A percentile compares a stretch with the other conserved stretches of the same genome.
Conservation (phyloP, 92 coral and sea anemone species). For the Epizoanthus stellaris region DNA sequence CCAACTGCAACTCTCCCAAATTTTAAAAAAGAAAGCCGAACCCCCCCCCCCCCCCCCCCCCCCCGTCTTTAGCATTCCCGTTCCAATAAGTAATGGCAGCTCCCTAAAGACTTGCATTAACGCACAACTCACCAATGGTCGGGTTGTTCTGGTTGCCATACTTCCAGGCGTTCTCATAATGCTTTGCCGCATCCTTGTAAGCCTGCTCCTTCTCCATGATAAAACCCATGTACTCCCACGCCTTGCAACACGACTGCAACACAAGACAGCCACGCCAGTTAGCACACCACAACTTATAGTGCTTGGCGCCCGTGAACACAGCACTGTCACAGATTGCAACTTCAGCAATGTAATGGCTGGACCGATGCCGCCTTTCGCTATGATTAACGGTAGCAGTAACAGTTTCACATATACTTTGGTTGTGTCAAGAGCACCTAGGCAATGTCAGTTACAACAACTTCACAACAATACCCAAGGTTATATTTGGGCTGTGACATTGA, state of each 20-base stretch:
- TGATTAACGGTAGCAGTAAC: no score
- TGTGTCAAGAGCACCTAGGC: no score
- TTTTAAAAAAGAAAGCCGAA: neutral
- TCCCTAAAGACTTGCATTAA: neutral
- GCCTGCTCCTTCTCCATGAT: conserved; percentile 99
- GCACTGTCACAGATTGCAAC: neutral
- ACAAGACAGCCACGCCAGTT: neutral
- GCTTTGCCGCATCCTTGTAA: conserved; percentile 97
- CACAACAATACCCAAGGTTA: no score
- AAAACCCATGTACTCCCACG: conserved; percentile 99
- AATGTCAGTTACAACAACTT: no score
- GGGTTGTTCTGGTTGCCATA: conserved; percentile 98
- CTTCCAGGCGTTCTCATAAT: conserved; percentile 98
- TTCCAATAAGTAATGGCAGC: neutral
- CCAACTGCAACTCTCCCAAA: no score
- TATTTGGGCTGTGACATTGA: no score
- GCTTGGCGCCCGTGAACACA: neutral
- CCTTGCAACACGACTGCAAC: conserved; percentile 94
- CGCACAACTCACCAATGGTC: conserved; percentile 77
- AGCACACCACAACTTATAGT: neutral
- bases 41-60: neutral
- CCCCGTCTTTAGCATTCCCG: no score
- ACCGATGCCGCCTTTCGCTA: no score
- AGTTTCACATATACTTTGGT: no score
- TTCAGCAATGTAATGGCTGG: neutral